Percentiles rank a stretch among this genome's conserved stretches.
phyloP scores from a whole-genome alignment of 1,140 invertebrate species.

The Drosophila lacertosa region DNA sequence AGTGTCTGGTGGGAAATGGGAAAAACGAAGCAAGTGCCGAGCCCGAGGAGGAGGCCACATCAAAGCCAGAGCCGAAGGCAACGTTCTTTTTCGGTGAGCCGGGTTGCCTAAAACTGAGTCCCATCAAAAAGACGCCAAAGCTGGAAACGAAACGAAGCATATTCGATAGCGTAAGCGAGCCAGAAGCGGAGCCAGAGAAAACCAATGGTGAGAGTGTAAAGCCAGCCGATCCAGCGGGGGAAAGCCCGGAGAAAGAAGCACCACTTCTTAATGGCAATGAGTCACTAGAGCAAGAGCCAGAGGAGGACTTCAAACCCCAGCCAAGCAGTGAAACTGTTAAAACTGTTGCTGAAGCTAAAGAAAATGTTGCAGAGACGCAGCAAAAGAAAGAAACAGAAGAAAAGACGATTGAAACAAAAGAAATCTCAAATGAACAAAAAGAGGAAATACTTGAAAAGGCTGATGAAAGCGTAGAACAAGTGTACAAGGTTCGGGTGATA shows the following conservation, averaged over 20 bases:
- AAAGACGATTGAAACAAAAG: constrained; percentile 11
- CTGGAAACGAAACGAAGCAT: constrained; percentile 66
- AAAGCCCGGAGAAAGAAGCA: not conserved
- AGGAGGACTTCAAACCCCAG: not conserved
- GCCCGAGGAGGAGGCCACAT: constrained; percentile 32
- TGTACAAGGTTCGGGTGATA: constrained; percentile 26
- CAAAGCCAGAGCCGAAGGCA: constrained; percentile 74
- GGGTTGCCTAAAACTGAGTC: constrained; percentile 81
- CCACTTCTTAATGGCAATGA: constrained; percentile 22
- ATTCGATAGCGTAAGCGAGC: constrained; percentile 54
- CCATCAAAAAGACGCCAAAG: constrained; percentile 68
- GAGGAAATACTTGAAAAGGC: not conserved
- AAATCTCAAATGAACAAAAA: constrained; percentile 55
- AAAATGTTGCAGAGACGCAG: not conserved
- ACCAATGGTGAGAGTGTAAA: constrained; percentile 58
- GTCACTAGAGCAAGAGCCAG: constrained; percentile 1
- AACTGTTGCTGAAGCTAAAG: not conserved
- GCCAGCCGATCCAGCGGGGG: constrained; percentile 1
- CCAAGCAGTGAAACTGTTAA: not conserved
- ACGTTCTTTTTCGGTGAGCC: constrained; percentile 85
- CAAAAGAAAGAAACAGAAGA: constrained; percentile 4
- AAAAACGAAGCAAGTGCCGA: constrained; percentile 50
- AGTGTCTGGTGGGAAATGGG: constrained; percentile 86
- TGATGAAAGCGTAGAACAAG: not conserved
- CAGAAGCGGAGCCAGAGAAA: constrained; percentile 38